Evolutionary conservation across 2,113 vertebrate species (phyloP), one percentile per base, ranked within the genome.

Genomic region (Cynopterus brachyotis): DNA sequence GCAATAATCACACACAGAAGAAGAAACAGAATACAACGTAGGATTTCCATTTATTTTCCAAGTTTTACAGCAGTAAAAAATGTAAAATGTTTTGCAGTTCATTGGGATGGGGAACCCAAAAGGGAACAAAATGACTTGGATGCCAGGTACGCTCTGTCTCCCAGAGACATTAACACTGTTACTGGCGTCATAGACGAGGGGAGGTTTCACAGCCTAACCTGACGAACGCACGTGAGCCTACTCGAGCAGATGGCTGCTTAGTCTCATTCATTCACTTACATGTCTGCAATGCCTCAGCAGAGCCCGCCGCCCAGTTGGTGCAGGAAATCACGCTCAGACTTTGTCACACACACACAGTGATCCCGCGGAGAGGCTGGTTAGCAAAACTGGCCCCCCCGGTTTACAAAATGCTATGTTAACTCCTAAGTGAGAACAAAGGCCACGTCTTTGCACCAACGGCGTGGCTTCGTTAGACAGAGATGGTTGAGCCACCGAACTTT

Each of bases 31-130:
- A 35, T 11, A 5, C 0, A 96, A 98, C 93, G 85, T 94, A 93
- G 94, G 84, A 93, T 98, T 97, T 98, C 95, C 76, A 83, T 98
- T 98, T 98, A 98, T 98, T 98, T 98, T 97, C 97, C 98, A 97
- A 98, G 95, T 92, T 97, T 98, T 98, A 98, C 94, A 98, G 98
- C 98, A 98, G 13, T 98, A 98, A 98, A 98, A 98, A 98, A 97
- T 97, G 95, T 98, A 98, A 98, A 98, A 98, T 76, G 97, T 97
- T 97, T 98, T 89, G 97, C 92, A 96, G 97, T 97, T 97, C 88
- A 95, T 94, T 97, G 76, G 76, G 81, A 73, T 9, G 35, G 37
- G 70, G 37, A 30, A 47, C 94, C 91, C 95, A 84, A 97, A 96
- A 97, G 97, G 88, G 94, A 97, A 95, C 97, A 97, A 96, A 97